Conservation (phyloP, 1,140 invertebrate species). For the Cotesia glomerata region DNA sequence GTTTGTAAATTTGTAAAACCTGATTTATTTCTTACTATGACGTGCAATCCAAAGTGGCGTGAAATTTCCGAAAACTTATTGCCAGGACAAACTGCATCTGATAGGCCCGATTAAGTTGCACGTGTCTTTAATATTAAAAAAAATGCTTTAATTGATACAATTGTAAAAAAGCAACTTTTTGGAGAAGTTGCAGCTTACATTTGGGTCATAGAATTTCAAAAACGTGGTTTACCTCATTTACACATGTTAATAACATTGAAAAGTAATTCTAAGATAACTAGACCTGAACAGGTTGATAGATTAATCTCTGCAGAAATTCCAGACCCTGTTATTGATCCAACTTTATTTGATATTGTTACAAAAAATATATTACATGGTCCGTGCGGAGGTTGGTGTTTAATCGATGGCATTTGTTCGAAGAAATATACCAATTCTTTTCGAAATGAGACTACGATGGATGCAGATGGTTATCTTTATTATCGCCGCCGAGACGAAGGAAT, state of each 20-base stretch:
- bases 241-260: too few relatives aligned
- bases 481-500: too few relatives aligned
- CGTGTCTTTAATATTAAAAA: constrained; percentile 26
- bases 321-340: constrained; percentile 13
- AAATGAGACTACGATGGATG: neutral
- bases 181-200: too few relatives aligned
- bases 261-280: neutral
- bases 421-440: neutral
- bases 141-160: constrained; percentile 18
- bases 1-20: constrained; percentile 60
- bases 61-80: constrained; percentile 48
- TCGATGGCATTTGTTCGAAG: neutral
- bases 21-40: constrained; percentile 27
- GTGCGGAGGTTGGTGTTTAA: constrained; percentile 20
- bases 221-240: too few relatives aligned
- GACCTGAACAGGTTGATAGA: constrained; percentile 17
- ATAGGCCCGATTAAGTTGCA: constrained; percentile 31
- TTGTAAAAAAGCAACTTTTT: too few relatives aligned
- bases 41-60: constrained; percentile 44
- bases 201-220: too few relatives aligned
- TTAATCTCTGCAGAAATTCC: constrained; percentile 34
- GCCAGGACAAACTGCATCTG: constrained; percentile 38
- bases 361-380: constrained; percentile 44
- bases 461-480: too few relatives aligned
- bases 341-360: constrained; percentile 14